Base-by-base conservation (phyloP, 2,888 invertebrate species). In the Eristalis intricaria region DNA sequence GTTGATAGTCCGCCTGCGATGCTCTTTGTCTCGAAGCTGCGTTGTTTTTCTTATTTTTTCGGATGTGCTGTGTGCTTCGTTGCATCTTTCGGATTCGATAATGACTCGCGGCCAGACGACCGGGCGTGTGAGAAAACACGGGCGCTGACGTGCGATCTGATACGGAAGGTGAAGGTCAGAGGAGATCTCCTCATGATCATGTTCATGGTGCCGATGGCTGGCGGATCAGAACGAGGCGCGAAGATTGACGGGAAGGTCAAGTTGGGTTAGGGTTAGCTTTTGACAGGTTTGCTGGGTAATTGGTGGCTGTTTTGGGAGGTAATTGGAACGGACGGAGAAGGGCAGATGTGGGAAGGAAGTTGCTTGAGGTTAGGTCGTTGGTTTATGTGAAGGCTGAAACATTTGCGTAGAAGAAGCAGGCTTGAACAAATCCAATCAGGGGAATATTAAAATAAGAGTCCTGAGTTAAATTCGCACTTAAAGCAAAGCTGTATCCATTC, bases 161-260 rank as follows among this genome's bases (percentile, higher is more conserved):
- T 38, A 38, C 5, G 15, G 65, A 75, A 76, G 76, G 60, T 86
- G 74, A 86, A 86, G 86, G 83, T 83, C 83, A 78, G 56, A 32
- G 60, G 22, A 70, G 74, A 83, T 83, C 65, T 71, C 68, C 32
- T 86, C 75, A 71, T 71, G 70, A 71, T 84, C 61, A 78, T 70
- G 65, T 69, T 82, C 63, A 69, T 76, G 50, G 60, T 8, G 15
- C 43, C n/a, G 56, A 65, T 60, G 26, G 11, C 1, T 35, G 23
- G 26, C 2, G 60, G 23, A 13, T 23, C 23, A 2, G 50, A 50
- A 50, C 2, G 13, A 38, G 38, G 19, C 13, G 22, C 26, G 26
- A 60, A 11, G 23, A 60, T 23, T 60, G 60, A 11, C 60, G 11
- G 15, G 60, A 60, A 60, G 23, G 60, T 50, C 50, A 19, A 8